Base-by-base conservation (phyloP, 2,113 vertebrate genomes). In the Rhea pennata region DNA sequence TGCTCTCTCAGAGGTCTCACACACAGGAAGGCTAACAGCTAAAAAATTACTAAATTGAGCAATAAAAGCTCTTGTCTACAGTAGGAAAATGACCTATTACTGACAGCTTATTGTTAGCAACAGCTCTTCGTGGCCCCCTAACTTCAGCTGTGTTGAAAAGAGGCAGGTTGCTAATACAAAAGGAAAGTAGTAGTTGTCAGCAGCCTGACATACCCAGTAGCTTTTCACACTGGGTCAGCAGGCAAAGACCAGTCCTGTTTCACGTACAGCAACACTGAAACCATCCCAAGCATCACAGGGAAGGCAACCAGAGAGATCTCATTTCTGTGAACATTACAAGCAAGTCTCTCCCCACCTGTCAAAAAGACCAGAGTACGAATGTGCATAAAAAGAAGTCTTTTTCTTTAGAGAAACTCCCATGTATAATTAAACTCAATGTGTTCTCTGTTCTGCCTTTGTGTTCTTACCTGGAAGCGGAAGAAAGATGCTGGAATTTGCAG, bases 71-170 rank as follows among this genome's bases (percentile, higher is more conserved):
- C 44, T 61, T 33, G 33, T 48, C 46, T 54, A 58, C 7, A 0
- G 78, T 29, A 93, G 81, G 84, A 88, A 93, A 92, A 77, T 13
- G 8, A 91, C 46, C 78, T 77, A 10, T 85, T 91, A 76, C 67
- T 74, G 59, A 67, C 59, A 91, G 66, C 42, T 91, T 42, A 71
- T 59, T 92, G 46, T 67, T 86, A 46, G 62, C 21, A 73, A 58
- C n/a, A 91, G 89, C 46, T 95, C 54, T 74, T 94, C 71, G 33
- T 21, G 91, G 61, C 19, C 59, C 71, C 27, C 22, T 74, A 54
- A 62, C 19, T 71, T 76, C 72, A 67, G 14, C 31, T 42, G 54
- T 54, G 39, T 22, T 80, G 50, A 80, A 76, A 2, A 0, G 23
- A 84, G 61, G 27, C 42, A 51, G 21, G 46, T 78, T 82, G 67